Evolutionary conservation across 2,797 vertebrate species (phyloP).

Genomic region (Takifugu ocellatus): DNA sequence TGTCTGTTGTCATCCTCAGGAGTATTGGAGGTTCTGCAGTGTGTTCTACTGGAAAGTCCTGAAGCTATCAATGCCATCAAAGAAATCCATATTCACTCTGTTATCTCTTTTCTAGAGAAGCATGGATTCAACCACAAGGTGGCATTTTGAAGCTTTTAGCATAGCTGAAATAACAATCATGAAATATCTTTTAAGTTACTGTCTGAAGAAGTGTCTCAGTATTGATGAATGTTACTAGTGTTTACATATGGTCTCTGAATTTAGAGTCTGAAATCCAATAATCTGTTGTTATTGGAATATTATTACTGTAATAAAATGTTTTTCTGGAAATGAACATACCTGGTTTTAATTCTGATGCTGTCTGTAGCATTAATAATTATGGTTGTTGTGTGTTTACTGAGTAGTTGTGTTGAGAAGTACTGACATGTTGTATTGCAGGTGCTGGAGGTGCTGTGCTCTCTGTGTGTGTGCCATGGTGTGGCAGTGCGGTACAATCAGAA

Average conservation of each 20-base stretch:
- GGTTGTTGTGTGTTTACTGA: constrained; percentile 22
- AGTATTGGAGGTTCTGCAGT: constrained; percentile 91
- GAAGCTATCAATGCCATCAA: constrained; percentile 92
- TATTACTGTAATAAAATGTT: too few relatives aligned
- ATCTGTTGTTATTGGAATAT: background rate
- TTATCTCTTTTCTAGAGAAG: constrained; percentile 91
- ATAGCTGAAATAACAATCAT: background rate
- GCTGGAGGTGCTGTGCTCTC: constrained; percentile 89
- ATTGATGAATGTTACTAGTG: too few relatives aligned
- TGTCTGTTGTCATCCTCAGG: constrained; percentile 65
- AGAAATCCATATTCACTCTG: constrained; percentile 89
- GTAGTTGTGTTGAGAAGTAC: constrained; percentile 17
- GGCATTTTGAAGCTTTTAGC: background rate
- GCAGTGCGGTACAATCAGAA: constrained; percentile 94
- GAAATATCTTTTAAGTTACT: too few relatives aligned
- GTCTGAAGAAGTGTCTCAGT: too few relatives aligned
- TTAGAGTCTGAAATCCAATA: background rate
- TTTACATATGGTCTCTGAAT: background rate
- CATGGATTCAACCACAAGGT: constrained; percentile 94
- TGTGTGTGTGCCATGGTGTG: constrained; percentile 93
- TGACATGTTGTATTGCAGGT: constrained; percentile 77
- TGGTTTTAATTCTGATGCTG: too few relatives aligned
- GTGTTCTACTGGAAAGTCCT: constrained; percentile 90
- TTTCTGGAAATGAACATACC: too few relatives aligned
- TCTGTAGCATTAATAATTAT: background rate